Evolutionary conservation across 2,888 invertebrate genomes (phyloP), one percentile per base, ranked within the genome.

Genomic region (Morpho helenor): DNA sequence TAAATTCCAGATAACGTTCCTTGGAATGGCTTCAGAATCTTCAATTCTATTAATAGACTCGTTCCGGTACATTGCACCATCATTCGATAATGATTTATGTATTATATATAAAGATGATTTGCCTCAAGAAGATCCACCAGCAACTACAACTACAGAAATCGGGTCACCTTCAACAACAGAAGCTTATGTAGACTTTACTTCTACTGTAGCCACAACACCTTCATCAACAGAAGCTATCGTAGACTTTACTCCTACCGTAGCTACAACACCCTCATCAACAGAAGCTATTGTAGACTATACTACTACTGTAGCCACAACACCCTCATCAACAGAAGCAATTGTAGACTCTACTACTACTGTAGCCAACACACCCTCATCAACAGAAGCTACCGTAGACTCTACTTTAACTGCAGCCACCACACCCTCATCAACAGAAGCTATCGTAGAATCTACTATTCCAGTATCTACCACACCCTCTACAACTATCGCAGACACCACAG

Each of bases 31-130:
- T 2, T 47, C 55, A 8, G 40, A 22, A 40, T 16, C 46, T 10
- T 60, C 59, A 39, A 8, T 55, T 43, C 40, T 62, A 31, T 43
- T 60, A 31, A 44, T 62, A 8, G 60, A 62, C 39, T 60, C 57
- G 1, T 44, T 62, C 8, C 45, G 62, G 49, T 62, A 52, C 10
- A 52, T 62, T 4, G 39, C 62, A 22, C 54, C 62, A 16, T 39
- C 42, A 39, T 39, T 4, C 8, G 40, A 52, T 7, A 52, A 46
- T 8, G 60, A 57, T 1, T 45, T 43, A n/a, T 62, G 62, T 49
- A n/a, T 45, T 0, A 52, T 60, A 49, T 62, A 62, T 49, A 16
- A 23, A 22, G 31, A 48, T 31, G 31, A 31, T 16, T 40, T 22
- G 7, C 41, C 59, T 7, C n/a, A 16, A 16, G 51, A 59, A 7